Base-by-base conservation (phyloP, 2,797 vertebrate species). In the Sebastes flavidus region DNA sequence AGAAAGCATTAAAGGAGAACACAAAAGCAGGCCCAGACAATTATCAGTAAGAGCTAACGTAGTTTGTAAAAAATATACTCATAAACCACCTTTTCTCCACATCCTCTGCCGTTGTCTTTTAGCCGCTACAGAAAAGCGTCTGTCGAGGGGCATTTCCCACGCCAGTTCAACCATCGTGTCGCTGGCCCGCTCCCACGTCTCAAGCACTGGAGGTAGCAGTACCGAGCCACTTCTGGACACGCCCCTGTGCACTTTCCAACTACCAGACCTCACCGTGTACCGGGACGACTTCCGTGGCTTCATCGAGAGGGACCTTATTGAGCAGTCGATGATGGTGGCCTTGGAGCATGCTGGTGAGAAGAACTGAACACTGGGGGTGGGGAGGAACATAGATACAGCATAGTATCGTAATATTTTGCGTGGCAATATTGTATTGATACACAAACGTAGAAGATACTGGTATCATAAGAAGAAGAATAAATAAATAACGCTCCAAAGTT, bases 281-380 rank as follows among this genome's bases (percentile, higher is more conserved):
- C 91, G 92, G 0, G 97, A 99, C 9, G 98, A 99, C 24, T 99
- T 99, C 92, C 97, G 98, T 5, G 95, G 94, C 92, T 99, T 99
- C 96, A 97, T 99, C 5, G 98, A 99, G 93, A 90, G 98, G 6
- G 98, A 99, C 75, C 97, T 99, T 10, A 99, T 99, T 0, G 98
- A 99, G 88, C 98, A 99, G 94, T 98, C 98, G 0, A 99, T 99
- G 98, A 96, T 99, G 96, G 97, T 98, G 77, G 98, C 98, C 0
- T 84, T 99, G 95, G 98, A 99, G 83, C 97, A 99, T 14, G 98
- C 98, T 0, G 98, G 98, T 99, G 72, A 92, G 96, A 24, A 18
- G 22, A 65, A 32, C 20, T 54, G 49, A 54, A 54, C 49, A 52
- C 16, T 18, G 3, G 42, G 42, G 42, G 42, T 18, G 18, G 18